Evolutionary conservation across 1,140 invertebrate species (phyloP), one percentile per base, ranked within the genome.

Genomic region (Lanistes nyassanus): DNA sequence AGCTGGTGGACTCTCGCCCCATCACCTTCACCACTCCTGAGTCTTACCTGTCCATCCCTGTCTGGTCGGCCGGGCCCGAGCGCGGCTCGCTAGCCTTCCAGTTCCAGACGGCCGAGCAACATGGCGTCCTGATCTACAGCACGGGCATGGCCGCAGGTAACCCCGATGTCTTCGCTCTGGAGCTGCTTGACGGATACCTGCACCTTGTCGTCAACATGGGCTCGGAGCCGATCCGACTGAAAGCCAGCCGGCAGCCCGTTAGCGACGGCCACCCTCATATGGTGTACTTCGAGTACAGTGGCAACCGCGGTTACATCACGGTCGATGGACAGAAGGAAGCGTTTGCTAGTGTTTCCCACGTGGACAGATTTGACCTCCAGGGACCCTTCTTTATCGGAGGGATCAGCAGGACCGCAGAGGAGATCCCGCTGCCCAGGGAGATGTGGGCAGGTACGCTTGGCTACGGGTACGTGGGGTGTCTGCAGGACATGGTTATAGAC

Each of bases 221-320:
- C 0, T 96, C 95, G n/a, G 97, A 97, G 0, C 92, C 94, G 0
- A 92, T 95, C 0, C 94, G 96, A 84, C 93, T 97, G 3, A 85
- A 89, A 81, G 88, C 86, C 26, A 80, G 79, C 36, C 73, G 76
- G 21, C 58, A 74, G 29, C 77, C 69, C 51, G 93, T 99, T 0
- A 95, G 97, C 86, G 97, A 99, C 83, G 95, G 95, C 0, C 92
- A 93, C 39, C 97, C 96, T 95, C 98, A 99, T 86, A 94, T 96
- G 82, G 93, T 98, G 23, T 80, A 78, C 62, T 78, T 84, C 60
- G 80, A 84, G 26, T 80, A 80, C 37, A 42, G 90, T 95, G 75
- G 11, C 91, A 94, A 80, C 94, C 94, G 51, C 56, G 96, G 97
- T 7, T 92, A 93, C 77, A 94, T 98, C n/a, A 94, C 93, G 21